phyloP scores from a whole-genome alignment of 2,797 vertebrate species.

The Trachops cirrhosus region DNA sequence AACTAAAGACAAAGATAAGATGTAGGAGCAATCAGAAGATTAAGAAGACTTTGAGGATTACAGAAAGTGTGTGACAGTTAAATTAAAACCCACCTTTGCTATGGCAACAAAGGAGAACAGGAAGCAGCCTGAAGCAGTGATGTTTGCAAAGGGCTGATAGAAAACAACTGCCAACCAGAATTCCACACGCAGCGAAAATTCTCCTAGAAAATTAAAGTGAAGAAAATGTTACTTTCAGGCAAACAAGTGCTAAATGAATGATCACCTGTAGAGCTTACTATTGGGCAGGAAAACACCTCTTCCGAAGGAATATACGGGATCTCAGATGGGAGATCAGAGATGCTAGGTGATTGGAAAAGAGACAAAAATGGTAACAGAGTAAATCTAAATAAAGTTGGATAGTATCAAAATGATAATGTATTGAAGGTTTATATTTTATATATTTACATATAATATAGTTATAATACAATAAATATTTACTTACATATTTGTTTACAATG shows the following conservation, averaged over 20 bases:
- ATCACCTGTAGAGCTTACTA: neutral
- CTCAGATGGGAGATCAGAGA: too few species aligned
- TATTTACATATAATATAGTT: neutral
- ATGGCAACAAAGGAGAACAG: neutral
- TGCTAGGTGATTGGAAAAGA: neutral
- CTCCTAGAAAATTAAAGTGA: neutral
- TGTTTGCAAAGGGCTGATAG: neutral
- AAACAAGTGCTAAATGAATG: slow-evolving; percentile 21
- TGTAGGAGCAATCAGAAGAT: neutral
- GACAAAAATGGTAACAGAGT: neutral
- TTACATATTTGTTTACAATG: neutral
- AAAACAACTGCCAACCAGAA: neutral
- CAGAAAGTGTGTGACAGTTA: neutral
- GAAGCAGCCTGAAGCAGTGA: neutral
- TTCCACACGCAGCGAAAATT: neutral
- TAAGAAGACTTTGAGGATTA: neutral
- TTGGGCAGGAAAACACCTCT: neutral
- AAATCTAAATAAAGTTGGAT: neutral
- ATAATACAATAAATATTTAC: neutral
- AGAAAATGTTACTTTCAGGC: neutral
- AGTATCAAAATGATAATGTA: neutral
- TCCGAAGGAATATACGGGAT: neutral
- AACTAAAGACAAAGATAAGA: neutral
- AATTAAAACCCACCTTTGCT: slow-evolving; percentile 4
- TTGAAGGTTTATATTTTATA: neutral